Evolutionary conservation across 2,113 vertebrate genomes (phyloP).

Genomic region (Crocuta crocuta): DNA sequence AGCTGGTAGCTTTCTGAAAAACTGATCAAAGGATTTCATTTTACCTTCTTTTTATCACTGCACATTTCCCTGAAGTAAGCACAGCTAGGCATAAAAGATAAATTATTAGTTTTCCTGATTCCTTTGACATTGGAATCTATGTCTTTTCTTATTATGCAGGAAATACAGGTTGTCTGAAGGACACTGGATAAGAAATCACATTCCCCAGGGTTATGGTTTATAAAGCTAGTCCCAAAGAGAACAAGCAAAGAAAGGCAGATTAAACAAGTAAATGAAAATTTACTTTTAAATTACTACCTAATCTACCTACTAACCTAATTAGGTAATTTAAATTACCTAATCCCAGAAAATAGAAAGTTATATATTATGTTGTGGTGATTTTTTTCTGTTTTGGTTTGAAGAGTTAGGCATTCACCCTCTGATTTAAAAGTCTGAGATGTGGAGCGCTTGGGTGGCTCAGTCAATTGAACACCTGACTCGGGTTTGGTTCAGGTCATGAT

Average conservation of each 20-base stretch:
- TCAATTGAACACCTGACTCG: no score
- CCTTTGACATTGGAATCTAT: neutral
- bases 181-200: neutral
- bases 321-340: no score
- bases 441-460: no score
- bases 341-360: neutral
- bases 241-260: neutral
- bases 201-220: neutral
- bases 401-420: neutral
- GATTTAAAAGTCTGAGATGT: neutral
- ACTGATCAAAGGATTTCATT: conserved; percentile 29
- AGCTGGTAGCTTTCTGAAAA: conserved; percentile 36
- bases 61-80: neutral
- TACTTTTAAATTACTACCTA: neutral
- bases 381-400: neutral
- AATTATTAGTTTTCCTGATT: neutral
- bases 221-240: neutral
- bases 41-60: neutral
- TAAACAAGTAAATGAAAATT: neutral
- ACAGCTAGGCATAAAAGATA: neutral
- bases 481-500: no score
- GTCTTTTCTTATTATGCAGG: neutral
- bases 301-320: no score
- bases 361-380: neutral
- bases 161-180: neutral